Evolutionary conservation across 1,140 invertebrate species (phyloP), one percentile per base, ranked within the genome.

Genomic region (Pomacea maculata): DNA sequence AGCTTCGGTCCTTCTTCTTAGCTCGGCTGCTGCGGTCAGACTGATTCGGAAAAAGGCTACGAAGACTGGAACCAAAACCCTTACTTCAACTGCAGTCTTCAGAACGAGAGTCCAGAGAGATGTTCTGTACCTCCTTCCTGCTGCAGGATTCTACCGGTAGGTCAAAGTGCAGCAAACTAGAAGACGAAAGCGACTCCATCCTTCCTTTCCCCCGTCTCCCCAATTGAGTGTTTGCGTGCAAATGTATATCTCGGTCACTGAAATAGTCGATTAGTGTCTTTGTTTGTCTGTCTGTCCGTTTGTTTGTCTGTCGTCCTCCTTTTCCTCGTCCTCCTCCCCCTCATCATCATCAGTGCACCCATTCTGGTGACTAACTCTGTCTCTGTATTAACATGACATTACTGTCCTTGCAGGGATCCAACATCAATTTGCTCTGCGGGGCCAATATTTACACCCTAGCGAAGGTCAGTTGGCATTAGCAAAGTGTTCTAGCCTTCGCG

Each of bases 71-170:
- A 94, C 2, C 95, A 96, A 91, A 98, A 98, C 92, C 95, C 97
- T 88, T 98, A 98, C 91, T 98, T 98, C 88, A 98, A 98, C 89
- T 89, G 88, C 78, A 84, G 83, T 0, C 25, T n/a, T 15, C 54
- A 61, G 25, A 92, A 89, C 84, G 68, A 84, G 55, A 90, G 90
- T 21, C 95, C 96, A 67, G 97, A 98, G 89, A 93, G 94, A 80
- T 98, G 97, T 89, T 96, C 96, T 4, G 97, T 98, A 14, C 97
- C 97, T 77, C 97, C 95, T 90, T 97, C 96, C 11, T 98, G 97
- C 92, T 98, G 97, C 89, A 96, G 80, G 68, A 73, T 84, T 8
- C 80, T 84, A 55, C 67, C 82, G 61, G 88, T 89, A 77, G 84
- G 85, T 82, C 71, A 70, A 34, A 65, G 34, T 25, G 17, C 54